Evolutionary conservation across 2,888 invertebrate species (phyloP), one percentile per base, ranked within the genome.

Genomic region (Agriopis leucophaearia): DNA sequence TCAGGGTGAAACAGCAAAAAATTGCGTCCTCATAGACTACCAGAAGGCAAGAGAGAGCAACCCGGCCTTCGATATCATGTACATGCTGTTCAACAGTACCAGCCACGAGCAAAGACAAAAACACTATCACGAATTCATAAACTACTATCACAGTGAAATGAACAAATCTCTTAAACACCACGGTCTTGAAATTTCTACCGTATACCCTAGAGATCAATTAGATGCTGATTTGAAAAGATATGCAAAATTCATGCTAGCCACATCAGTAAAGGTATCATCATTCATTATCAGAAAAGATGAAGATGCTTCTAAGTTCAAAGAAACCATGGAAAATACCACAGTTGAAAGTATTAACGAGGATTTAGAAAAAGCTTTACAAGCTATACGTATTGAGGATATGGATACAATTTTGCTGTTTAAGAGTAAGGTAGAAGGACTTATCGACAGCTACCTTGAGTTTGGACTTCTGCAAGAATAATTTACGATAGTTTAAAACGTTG

Each of bases 11-110:
- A 59, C 59, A 8, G 59, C 78, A 4, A 66, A 72, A 0, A 71
- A 80, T 6, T 78, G 78, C 16, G 73, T 82, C 0, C 74, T 86
- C 72, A 81, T 87, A 3, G 87, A 87, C 70, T 86, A 84, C 62
- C 87, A 87, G 69, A 1, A 79, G 12, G 73, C 81, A 0, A 81
- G 66, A 51, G 78, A 77, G 64, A 69, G 71, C 7, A 82, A 64
- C 36, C 86, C 85, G 5, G 82, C 68, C 0, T 61, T 62, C 7
- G 87, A 87, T 36, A 38, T 87, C 0, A 70, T 82, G 4, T 84
- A 81, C 67, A 70, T 85, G 72, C 72, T 86, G 12, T 83, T 85
- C 63, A 83, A 78, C 66, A 83, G 85, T 65, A 84, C 83, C 0
- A 78, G 81, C 62, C 73, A 87, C 18, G 75, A 77, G n/a, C 77